Percentiles rank a stretch among this genome's conserved stretches.
These are phyloP conservation scores for Panzeria rudis DNA, from an alignment of 2,888 invertebrate genomes.

Conservation along the genomic window DNA sequence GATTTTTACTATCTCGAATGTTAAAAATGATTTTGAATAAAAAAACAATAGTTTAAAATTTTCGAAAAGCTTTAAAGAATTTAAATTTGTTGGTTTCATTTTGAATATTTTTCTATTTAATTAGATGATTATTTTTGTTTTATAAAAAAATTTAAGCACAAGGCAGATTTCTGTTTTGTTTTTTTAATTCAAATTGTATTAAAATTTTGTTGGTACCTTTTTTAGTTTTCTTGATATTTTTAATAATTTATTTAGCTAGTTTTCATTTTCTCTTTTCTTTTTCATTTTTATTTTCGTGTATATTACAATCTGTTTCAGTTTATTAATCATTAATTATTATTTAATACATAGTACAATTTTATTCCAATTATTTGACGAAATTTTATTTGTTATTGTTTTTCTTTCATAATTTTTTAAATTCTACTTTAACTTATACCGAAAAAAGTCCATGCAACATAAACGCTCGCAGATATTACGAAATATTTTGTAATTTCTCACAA, in stretches of 20 bases:
- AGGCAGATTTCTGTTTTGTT: constrained; percentile 49
- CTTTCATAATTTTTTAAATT: constrained; percentile 15
- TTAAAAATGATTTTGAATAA: constrained; percentile 16
- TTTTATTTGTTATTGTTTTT: constrained; percentile 34
- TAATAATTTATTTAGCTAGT: constrained; percentile 33
- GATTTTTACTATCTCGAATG: constrained; percentile 3
- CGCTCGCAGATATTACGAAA: too few relatives aligned
- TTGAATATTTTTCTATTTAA: constrained; percentile 31
- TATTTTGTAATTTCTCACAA: too few relatives aligned
- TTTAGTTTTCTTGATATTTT: constrained; percentile 4
- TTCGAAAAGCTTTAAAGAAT: constrained; percentile 47
- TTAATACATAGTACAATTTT: constrained; percentile 29
- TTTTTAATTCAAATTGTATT: constrained; percentile 50
- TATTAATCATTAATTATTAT: constrained; percentile 18
- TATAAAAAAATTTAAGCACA: constrained; percentile 68
- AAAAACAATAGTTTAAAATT: constrained; percentile 11
- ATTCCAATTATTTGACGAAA: constrained; percentile 14
- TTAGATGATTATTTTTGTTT: constrained; percentile 27
- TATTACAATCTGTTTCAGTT: constrained; percentile 26
- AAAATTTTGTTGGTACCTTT: constrained; percentile 45
- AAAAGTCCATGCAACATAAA: too few relatives aligned
- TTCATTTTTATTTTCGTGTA: constrained; percentile 15
- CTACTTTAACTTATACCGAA: constrained; percentile 49
- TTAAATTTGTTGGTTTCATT: constrained; percentile 36
- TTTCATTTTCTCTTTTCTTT: not conserved